Evolutionary conservation across 2,888 invertebrate genomes (phyloP).

Genomic region (Dryomyza anilis): DNA sequence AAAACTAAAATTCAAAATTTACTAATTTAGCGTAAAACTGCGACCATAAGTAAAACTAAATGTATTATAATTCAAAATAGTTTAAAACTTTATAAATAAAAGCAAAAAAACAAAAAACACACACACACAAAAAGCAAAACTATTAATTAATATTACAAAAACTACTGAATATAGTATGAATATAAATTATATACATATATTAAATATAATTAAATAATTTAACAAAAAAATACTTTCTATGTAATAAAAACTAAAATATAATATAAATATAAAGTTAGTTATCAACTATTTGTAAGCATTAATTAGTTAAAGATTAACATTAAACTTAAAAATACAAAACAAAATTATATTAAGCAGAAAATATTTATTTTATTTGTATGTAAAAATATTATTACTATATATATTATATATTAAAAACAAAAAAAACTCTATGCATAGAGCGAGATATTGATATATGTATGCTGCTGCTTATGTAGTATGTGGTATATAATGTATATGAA

Average conservation of each 20-base stretch:
- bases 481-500: conserved; percentile 38
- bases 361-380: conserved; percentile 57
- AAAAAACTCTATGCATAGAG: too few relatives aligned
- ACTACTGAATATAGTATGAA: neutral
- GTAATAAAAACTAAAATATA: neutral
- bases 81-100: too few relatives aligned
- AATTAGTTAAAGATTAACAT: conserved; percentile 1
- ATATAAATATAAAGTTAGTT: too few relatives aligned
- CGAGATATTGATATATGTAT: too few relatives aligned
- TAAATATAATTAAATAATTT: neutral
- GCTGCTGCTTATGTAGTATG: conserved; percentile 45
- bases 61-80: too few relatives aligned
- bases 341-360: conserved; percentile 25
- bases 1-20: too few relatives aligned
- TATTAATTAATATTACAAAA: too few relatives aligned
- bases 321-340: conserved; percentile 1
- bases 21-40: too few relatives aligned
- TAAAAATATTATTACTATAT: conserved; percentile 28
- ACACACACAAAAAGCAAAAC: too few relatives aligned
- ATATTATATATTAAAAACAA: conserved; percentile 42
- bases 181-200: neutral
- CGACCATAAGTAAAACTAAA: too few relatives aligned
- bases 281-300: neutral
- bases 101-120: too few relatives aligned
- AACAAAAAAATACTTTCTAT: neutral